These are phyloP conservation scores for Notolepis coatsorum DNA, from an alignment of 2,797 vertebrate species.

Conservation along the genomic window DNA sequence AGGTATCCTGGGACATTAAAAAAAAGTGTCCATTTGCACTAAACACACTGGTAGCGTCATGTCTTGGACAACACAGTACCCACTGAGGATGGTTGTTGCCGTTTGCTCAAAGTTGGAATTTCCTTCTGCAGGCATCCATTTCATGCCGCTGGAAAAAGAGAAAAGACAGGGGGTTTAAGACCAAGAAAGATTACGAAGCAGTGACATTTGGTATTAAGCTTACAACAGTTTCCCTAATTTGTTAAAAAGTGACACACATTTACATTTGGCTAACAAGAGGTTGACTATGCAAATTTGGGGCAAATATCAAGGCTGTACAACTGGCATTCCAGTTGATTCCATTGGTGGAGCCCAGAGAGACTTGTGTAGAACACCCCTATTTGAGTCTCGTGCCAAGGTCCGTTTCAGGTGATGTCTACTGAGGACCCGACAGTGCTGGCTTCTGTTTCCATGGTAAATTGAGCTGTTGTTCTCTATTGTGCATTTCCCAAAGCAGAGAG, in stretches of 20 bases:
- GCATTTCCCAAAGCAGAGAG: too few species aligned
- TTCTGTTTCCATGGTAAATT: too few species aligned
- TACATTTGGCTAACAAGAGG: neutral
- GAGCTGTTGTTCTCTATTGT: too few species aligned
- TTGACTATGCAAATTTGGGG: neutral
- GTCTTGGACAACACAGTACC: neutral
- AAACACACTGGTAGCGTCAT: slow-evolving; percentile 26
- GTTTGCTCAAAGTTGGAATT: slow-evolving; percentile 90
- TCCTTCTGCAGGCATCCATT: slow-evolving; percentile 96
- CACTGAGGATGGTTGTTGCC: neutral
- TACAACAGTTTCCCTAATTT: neutral
- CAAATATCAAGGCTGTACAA: neutral
- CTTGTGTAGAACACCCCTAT: too few species aligned
- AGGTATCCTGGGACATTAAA: neutral
- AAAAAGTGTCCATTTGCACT: slow-evolving; percentile 18
- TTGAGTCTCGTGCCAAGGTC: too few species aligned
- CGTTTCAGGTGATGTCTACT: too few species aligned
- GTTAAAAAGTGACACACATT: neutral
- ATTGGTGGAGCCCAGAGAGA: too few species aligned
- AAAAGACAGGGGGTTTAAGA: too few species aligned
- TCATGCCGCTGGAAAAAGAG: slow-evolving; percentile 90
- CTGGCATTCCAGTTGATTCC: neutral
- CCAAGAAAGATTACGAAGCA: neutral
- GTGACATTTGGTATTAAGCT: neutral
- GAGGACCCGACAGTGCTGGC: too few species aligned